These are phyloP conservation scores for Poeciliopsis turrubarensis DNA, from an alignment of 2,113 vertebrate species.

Conservation along the genomic window DNA sequence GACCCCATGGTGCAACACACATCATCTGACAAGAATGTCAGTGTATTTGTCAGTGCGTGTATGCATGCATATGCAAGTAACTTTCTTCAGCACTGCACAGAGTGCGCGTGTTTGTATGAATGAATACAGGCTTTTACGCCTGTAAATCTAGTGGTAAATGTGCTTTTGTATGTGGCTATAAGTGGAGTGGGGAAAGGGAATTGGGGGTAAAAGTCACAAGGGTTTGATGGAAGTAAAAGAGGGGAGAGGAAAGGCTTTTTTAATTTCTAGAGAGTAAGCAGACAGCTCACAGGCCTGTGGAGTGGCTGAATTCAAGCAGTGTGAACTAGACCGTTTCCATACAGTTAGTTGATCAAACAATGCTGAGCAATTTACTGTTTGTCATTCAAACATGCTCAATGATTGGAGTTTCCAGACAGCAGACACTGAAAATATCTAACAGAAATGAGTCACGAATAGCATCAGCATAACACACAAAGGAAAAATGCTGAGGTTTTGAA, in stretches of 20 bases:
- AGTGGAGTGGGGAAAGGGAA: conserved; percentile 19
- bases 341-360: not conserved
- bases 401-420: not conserved
- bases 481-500: not conserved
- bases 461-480: conserved; percentile 24
- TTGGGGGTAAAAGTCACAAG: conserved; percentile 40
- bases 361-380: conserved; percentile 15
- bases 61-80: conserved; percentile 10
- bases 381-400: not conserved
- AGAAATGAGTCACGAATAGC: conserved; percentile 18
- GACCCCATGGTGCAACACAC: conserved; percentile 60
- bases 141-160: conserved; percentile 6
- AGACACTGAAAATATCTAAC: conserved; percentile 16
- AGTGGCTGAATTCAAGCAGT: not conserved
- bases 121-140: conserved; percentile 19
- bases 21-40: conserved; percentile 63
- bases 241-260: not conserved
- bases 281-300: no score
- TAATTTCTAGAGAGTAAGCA: no score
- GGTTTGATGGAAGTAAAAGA: conserved; percentile 28
- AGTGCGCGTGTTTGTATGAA: conserved; percentile 25
- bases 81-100: conserved; percentile 11
- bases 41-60: conserved; percentile 14
- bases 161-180: conserved; percentile 13
- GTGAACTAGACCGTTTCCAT: not conserved